Evolutionary conservation across 1,140 invertebrate species (phyloP), one percentile per base, ranked within the genome.

Genomic region (Theocolax elegans): DNA sequence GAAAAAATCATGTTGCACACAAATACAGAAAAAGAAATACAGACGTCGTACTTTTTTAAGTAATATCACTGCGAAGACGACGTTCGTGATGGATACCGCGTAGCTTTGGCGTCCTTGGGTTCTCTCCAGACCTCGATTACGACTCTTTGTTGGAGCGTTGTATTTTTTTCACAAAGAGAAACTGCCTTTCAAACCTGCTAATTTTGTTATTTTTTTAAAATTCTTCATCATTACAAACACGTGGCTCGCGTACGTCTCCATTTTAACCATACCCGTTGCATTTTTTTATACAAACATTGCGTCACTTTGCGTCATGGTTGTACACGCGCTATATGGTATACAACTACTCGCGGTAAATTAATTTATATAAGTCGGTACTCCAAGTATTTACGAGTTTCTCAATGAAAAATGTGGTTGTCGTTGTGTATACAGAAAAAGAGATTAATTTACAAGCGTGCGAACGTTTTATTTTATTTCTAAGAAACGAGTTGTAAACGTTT

Each of bases 81-180:
- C 42, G 40, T 58, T 48, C 29, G 64, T 25, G 53, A 58, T 67
- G 64, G 53, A 58, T 67, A 56, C 64, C 64, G 53, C 29, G 64
- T 67, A 58, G 38, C 35, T 51, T 10, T 40, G 23, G 66, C 56
- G 66, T 49, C 66, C 66, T 68, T 68, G 66, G 42, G n/a, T n/a
- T 29, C 9, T 38, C 23, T 40, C 21, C 64, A 63, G 48, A 42
- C 58, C 67, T 53, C 67, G 46, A 69, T 69, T 59, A 49, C 68
- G 60, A 64, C 51, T 64, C 68, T 71, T 65, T 71, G 60, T 71
- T 58, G 31, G 19, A 46, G 15, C 31, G 29, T 31, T 70, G 46
- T 71, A 56, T 62, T 15, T 64, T 42, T 69, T 49, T 54, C 46
- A 29, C 66, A 12, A 31, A 13, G 35, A 23, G 19, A 23, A 29